Percentiles rank a stretch among this genome's conserved stretches.
Conservation (phyloP, 2,888 invertebrate species). For the Eilema griseolum region DNA sequence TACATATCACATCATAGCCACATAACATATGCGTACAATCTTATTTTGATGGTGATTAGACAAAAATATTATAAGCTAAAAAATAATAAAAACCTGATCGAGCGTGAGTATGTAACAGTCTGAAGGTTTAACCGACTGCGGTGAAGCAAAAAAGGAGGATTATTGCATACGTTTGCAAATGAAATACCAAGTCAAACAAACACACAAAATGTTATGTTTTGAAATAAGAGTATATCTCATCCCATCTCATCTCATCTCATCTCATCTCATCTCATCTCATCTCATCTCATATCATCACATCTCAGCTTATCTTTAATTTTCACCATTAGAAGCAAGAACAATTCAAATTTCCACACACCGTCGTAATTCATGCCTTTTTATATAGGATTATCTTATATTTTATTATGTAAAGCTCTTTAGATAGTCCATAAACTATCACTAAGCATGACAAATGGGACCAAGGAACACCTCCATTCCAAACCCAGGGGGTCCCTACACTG, state of each 20-base stretch:
- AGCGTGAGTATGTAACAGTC: neutral
- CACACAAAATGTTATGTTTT: too few relatives aligned
- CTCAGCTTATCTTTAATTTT: too few relatives aligned
- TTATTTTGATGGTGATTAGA: neutral
- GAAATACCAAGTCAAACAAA: too few relatives aligned
- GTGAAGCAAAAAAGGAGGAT: neutral
- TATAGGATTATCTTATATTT: neutral
- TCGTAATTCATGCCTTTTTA: neutral
- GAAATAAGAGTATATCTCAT: too few relatives aligned
- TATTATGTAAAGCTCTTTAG: neutral
- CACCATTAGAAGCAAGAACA: neutral
- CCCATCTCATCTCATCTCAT: too few relatives aligned
- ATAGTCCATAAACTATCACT: neutral
- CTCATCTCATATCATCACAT: too few relatives aligned
- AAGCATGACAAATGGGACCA: neutral
- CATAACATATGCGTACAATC: neutral
- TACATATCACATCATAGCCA: conserved; percentile 16
- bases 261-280: too few relatives aligned
- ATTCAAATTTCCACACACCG: neutral
- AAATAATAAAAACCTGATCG: neutral
- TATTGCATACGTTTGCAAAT: neutral
- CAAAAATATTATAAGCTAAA: neutral
- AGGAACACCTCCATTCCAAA: neutral
- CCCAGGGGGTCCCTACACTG: conserved; percentile 5
- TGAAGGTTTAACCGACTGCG: neutral